These are phyloP conservation scores for Leucophenga varia DNA, from an alignment of 1,140 invertebrate genomes.

Conservation along the genomic window DNA sequence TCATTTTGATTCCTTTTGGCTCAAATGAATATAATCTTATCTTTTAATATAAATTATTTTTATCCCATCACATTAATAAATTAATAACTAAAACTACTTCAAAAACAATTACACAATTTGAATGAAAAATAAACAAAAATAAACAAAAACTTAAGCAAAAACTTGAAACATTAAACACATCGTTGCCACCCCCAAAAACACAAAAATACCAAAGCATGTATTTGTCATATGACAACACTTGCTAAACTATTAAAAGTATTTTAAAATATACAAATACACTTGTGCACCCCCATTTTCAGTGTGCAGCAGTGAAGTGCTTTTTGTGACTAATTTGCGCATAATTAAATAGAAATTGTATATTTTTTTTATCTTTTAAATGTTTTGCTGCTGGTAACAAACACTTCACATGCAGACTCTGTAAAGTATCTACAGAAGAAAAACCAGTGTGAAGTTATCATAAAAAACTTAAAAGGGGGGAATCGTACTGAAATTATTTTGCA, in stretches of 20 bases:
- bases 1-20: no score
- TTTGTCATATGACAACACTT: constrained; percentile 52
- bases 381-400: no score
- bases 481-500: constrained; percentile 28
- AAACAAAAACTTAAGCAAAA: neutral
- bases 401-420: constrained; percentile 10
- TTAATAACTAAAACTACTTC: no score
- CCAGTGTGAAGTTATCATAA: no score
- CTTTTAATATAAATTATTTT: no score
- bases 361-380: no score
- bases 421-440: no score
- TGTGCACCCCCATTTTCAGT: neutral
- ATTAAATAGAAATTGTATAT: constrained; percentile 52
- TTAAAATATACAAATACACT: constrained; percentile 29
- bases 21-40: no score
- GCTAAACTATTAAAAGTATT: constrained; percentile 26
- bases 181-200: neutral
- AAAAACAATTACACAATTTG: no score
- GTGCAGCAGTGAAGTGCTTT: neutral
- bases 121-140: neutral
- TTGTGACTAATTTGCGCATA: constrained; percentile 48
- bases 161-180: neutral
- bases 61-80: no score
- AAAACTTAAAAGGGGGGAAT: no score
- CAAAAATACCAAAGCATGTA: constrained; percentile 35